phyloP scores from a whole-genome alignment of 2,113 vertebrate genomes.

The Esox niger region DNA sequence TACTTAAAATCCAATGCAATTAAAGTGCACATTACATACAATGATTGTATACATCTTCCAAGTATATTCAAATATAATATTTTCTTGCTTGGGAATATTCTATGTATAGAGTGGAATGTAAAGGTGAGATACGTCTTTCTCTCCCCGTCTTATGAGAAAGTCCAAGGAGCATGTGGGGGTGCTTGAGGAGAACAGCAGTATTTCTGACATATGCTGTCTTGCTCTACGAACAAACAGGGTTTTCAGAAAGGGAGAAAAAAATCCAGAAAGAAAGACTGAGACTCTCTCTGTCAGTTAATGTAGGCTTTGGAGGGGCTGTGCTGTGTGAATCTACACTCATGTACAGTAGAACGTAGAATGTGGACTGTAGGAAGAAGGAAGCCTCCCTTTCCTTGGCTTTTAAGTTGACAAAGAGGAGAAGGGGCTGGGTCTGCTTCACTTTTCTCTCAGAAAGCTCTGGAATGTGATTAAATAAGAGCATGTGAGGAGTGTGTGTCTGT shows the following conservation, averaged over 20 bases:
- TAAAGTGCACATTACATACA: too few species aligned
- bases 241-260: not conserved
- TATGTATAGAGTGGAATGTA: too few species aligned
- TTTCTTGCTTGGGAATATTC: too few species aligned
- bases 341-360: conserved; percentile 43
- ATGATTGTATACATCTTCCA: too few species aligned
- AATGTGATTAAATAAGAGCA: conserved; percentile 55
- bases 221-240: too few species aligned
- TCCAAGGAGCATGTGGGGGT: not conserved
- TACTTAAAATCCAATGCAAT: too few species aligned
- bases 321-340: conserved; percentile 39
- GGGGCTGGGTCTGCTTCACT: conserved; percentile 52
- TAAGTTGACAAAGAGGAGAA: conserved; percentile 73
- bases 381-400: conserved; percentile 69
- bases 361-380: conserved; percentile 44
- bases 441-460: conserved; percentile 52
- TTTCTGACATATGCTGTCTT: too few species aligned
- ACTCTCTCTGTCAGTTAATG: conserved; percentile 24
- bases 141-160: not conserved
- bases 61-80: too few species aligned
- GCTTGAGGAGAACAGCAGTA: too few species aligned
- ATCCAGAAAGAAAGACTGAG: not conserved
- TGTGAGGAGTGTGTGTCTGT: conserved; percentile 27
- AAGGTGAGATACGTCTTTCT: not conserved
- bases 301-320: not conserved